Evolutionary conservation across 1,140 invertebrate genomes (phyloP), one percentile per base, ranked within the genome.

Genomic region (Amphibalanus amphitrite): DNA sequence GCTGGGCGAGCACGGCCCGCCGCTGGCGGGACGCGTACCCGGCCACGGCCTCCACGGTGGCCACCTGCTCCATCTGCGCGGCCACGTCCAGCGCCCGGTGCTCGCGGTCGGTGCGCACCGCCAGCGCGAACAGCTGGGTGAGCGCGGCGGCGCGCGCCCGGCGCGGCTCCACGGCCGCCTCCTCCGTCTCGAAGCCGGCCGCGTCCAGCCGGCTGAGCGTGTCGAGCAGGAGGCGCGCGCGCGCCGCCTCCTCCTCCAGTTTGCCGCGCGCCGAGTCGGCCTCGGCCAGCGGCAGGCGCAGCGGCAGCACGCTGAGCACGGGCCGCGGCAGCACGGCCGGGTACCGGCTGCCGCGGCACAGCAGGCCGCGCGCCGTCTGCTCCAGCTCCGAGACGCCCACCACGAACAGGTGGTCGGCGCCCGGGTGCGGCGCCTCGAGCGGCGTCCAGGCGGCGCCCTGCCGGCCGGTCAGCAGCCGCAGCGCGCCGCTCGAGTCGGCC

Each of bases 291-390:
- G 93, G 91, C 47, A 92, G 79, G 81, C 89, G 80, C 73, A 82
- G 83, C 6, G 77, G 78, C 29, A 82, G 90, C 80, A 40, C 84
- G 79, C 85, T 83, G 0, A 93, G 81, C 72, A 89, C 89, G 4
- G 94, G 95, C 71, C 88, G 84, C 0, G 94, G 94, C 69, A 88
- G 86, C 0, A 92, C 92, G 20, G 86, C 84, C 8, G 95, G 95
- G 82, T 92, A 97, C 47, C 86, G 84, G 28, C 87, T 84, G 28
- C 93, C 94, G 79, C 93, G 92, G 76, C 94, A 97, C 17, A 91
- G 82, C 69, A 97, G 88, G 59, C 88, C 91, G 28, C 89, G 84
- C 4, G 93, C 83, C 70, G 86, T 88, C 78, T 91, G 87, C 67
- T 86, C 84, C 8, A 82, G 82, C 81, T 97, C 93, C 72, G 84